Base-by-base conservation (phyloP, 1,140 invertebrate genomes). In the Mylabris phalerata region DNA sequence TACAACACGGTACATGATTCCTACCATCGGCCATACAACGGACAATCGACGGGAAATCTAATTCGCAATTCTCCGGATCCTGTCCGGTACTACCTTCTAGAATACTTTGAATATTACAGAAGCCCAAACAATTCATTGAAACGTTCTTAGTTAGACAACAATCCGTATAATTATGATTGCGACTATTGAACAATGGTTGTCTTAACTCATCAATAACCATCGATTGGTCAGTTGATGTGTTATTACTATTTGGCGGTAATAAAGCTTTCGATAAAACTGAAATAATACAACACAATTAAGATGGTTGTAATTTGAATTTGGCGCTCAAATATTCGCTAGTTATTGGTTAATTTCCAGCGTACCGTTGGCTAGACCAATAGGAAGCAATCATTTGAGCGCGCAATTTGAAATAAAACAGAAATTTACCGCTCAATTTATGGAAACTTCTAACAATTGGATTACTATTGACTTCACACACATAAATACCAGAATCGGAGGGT, bases 381-480 rank as follows among this genome's bases (percentile, higher is more conserved):
- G 1, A 19, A 19, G 13, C 13, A 13, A 19, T 19, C 1, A 19
- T 19, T 19, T 19, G 19, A 19, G 19, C 19, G 19, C 19, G 19
- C 19, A 19, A 19, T 19, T 19, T 2, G 1, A 19, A 19, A 19
- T 19, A 19, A 19, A 19, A 19, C 19, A 19, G 19, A 2, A 19
- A 19, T 19, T 78, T 73, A 88, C 86, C 87, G 66, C 80, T 83
- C 7, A 92, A 73, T 70, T 84, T 83, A 68, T 90, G 86, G 68
- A 88, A 89, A 59, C 87, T 88, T 46, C 83, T 77, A 10, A 89
- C 77, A 3, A 84, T 80, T 0, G 89, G 89, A 60, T 84, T 83
- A n/a, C 84, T 88, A 75, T 91, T 92, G 0, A 91, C 81, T 73
- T 91, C 88, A 64, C 90, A 92, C 60, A 86, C 82, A 67, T 92